Evolutionary conservation across 2,797 vertebrate species (phyloP).

Genomic region (Pygocentrus nattereri): DNA sequence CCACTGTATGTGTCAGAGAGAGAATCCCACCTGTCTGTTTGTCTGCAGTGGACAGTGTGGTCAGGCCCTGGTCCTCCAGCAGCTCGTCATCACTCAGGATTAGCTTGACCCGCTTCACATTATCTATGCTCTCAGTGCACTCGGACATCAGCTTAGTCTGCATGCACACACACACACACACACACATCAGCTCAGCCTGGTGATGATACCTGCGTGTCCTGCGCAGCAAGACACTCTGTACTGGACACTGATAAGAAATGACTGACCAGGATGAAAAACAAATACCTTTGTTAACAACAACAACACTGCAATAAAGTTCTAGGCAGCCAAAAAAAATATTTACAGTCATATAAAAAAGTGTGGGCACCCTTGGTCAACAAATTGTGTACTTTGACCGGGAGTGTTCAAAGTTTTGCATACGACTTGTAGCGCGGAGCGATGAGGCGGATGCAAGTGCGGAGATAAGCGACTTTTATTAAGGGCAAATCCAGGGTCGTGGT

Average conservation of each 20-base stretch:
- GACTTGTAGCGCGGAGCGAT: too few relatives aligned
- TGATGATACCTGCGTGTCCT: neutral
- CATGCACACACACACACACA: slow-evolving; percentile 13
- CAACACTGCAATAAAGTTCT: too few relatives aligned
- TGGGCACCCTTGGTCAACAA: too few relatives aligned
- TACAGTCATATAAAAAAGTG: too few relatives aligned
- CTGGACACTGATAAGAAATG: neutral
- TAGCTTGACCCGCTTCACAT: slow-evolving; percentile 74
- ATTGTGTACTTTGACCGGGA: too few relatives aligned
- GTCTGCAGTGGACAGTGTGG: slow-evolving; percentile 64
- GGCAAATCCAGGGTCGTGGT: too few relatives aligned
- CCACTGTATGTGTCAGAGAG: neutral
- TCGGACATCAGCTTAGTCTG: slow-evolving; percentile 83
- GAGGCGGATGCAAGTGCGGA: too few relatives aligned
- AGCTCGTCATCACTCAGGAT: slow-evolving; percentile 75
- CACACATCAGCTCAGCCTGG: neutral
- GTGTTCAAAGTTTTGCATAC: too few relatives aligned
- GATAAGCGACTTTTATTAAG: too few relatives aligned
- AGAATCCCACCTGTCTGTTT: slow-evolving; percentile 79
- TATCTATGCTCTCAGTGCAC: slow-evolving; percentile 76
- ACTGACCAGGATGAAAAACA: neutral
- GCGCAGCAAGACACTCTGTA: slow-evolving; percentile 8
- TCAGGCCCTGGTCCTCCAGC: slow-evolving; percentile 76
- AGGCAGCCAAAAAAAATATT: too few relatives aligned
- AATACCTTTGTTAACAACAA: too few relatives aligned